Evolutionary conservation across 2,797 vertebrate genomes (phyloP).

Genomic region (Mycteria americana): DNA sequence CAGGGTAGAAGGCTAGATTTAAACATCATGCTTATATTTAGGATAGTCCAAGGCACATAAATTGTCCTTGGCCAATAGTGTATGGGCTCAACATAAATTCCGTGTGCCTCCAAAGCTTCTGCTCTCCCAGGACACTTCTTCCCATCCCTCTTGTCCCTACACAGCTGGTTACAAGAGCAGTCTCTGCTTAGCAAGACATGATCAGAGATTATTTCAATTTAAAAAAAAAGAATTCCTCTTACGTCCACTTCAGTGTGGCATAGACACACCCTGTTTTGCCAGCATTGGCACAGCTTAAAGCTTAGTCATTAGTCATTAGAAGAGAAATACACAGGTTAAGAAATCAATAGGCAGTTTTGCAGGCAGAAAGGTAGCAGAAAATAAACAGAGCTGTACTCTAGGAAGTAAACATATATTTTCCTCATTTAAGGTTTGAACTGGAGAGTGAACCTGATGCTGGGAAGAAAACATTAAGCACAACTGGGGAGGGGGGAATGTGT

Average conservation of each 20-base stretch:
- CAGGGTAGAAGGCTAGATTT: neutral
- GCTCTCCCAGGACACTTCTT: neutral
- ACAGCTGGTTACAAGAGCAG: neutral
- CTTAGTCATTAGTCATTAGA: neutral
- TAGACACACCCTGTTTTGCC: neutral
- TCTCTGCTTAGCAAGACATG: neutral
- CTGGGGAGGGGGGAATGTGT: neutral
- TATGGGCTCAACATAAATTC: neutral
- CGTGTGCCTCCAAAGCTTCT: neutral
- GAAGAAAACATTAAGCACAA: neutral
- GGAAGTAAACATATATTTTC: neutral
- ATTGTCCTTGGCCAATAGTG: neutral
- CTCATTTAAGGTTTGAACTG: constrained; percentile 7
- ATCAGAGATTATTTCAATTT: neutral
- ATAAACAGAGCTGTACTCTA: neutral
- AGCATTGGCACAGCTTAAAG: neutral
- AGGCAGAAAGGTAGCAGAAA: constrained; percentile 12
- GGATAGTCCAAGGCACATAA: neutral
- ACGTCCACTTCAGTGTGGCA: neutral
- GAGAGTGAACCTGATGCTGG: neutral
- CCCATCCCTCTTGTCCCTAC: neutral
- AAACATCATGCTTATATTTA: neutral
- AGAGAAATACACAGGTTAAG: neutral
- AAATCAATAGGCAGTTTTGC: constrained; percentile 31
- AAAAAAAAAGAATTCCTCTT: neutral